These are phyloP conservation scores for Progne subis DNA, from an alignment of 2,113 vertebrate genomes.

Conservation along the genomic window DNA sequence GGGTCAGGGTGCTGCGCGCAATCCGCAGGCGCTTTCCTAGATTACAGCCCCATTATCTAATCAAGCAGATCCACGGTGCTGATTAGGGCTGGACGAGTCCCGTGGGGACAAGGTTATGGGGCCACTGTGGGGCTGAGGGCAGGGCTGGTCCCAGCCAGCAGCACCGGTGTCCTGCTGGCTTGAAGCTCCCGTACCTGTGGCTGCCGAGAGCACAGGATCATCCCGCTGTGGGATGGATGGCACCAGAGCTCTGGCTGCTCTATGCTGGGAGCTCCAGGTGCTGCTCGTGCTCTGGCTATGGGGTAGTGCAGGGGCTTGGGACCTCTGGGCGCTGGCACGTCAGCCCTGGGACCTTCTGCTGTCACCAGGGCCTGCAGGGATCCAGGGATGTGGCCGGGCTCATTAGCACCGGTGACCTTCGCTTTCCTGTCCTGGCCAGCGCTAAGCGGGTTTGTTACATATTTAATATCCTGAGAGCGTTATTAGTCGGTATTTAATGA, in stretches of 20 bases:
- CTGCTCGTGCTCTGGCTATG: neutral
- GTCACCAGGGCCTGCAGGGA: rapidly evolving
- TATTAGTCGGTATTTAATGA: constrained; percentile 60
- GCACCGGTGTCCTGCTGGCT: neutral
- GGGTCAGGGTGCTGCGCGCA: neutral
- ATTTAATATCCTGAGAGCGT: constrained; percentile 68
- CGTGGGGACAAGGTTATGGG: constrained; percentile 51
- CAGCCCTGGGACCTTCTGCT: neutral
- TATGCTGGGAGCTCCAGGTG: rapidly evolving
- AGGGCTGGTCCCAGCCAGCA: neutral
- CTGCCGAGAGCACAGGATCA: rapidly evolving
- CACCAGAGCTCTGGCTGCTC: neutral
- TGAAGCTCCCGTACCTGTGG: rapidly evolving
- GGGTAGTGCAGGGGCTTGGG: rapidly evolving
- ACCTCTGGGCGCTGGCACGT: rapidly evolving
- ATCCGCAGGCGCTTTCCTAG: constrained; percentile 32
- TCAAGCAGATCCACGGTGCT: neutral
- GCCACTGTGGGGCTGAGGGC: neutral
- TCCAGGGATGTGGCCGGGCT: neutral
- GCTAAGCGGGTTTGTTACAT: constrained; percentile 67
- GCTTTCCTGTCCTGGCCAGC: neutral
- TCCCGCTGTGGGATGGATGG: rapidly evolving
- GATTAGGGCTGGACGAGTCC: constrained; percentile 22
- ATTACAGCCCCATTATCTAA: constrained; percentile 65
- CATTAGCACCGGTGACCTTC: constrained; percentile 38